phyloP scores from a whole-genome alignment of 1,140 invertebrate genomes.

The Sinonovacula constricta region DNA sequence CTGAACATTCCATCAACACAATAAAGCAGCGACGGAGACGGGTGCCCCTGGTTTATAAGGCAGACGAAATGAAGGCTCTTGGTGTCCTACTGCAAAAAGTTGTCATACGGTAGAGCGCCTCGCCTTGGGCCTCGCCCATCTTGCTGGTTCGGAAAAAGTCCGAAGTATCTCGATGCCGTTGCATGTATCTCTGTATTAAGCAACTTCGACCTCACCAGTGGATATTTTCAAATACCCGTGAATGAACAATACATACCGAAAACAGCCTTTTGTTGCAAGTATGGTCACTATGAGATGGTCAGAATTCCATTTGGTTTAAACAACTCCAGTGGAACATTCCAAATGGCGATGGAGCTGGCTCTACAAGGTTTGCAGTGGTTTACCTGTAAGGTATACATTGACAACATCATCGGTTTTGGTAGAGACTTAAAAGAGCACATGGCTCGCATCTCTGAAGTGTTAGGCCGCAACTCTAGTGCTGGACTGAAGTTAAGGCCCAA shows the following conservation, averaged over 20 bases:
- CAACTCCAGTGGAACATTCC: neutral
- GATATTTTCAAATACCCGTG: slow-evolving; percentile 75
- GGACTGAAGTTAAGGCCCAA: slow-evolving; percentile 42
- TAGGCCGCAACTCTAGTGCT: neutral
- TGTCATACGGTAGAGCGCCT: slow-evolving; percentile 47
- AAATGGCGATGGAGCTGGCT: slow-evolving; percentile 21
- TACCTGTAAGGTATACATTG: slow-evolving; percentile 40
- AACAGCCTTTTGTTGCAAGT: slow-evolving; percentile 59
- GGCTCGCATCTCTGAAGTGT: slow-evolving; percentile 1
- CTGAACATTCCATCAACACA: slow-evolving; percentile 31
- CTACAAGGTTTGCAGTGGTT: slow-evolving; percentile 38
- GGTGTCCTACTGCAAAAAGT: slow-evolving; percentile 45
- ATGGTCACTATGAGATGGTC: neutral
- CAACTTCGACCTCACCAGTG: slow-evolving; percentile 17
- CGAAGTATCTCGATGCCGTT: slow-evolving; percentile 9
- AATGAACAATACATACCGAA: slow-evolving; percentile 66
- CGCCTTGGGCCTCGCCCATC: neutral
- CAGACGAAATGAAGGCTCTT: slow-evolving; percentile 49
- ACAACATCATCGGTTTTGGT: slow-evolving; percentile 49
- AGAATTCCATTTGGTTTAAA: neutral
- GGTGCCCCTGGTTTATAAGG: slow-evolving; percentile 40
- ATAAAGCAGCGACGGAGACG: slow-evolving; percentile 50
- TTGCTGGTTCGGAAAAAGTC: neutral
- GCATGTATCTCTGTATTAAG: neutral
- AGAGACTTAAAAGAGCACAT: slow-evolving; percentile 18